Base-by-base conservation (phyloP, 1,140 invertebrate species). In the Drosophila guanche region DNA sequence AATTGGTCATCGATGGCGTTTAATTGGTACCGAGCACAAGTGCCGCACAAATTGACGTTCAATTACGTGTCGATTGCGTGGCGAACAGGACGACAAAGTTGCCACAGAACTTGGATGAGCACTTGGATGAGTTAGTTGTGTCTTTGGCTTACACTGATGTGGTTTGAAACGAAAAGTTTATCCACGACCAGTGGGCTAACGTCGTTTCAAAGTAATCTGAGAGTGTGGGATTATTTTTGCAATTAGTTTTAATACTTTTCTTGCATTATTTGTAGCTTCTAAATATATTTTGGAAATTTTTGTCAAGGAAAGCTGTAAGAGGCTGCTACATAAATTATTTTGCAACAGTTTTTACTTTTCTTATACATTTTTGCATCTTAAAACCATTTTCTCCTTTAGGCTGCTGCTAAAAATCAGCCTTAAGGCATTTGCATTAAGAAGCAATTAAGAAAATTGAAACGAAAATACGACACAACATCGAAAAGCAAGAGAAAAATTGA, bases 1-100 rank as follows among this genome's bases (percentile, higher is more conserved):
- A 84, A 84, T 84, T 84, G 76, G 80, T 86, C 58, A 74, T 70
- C 81, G 81, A 74, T 70, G 74, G 77, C 77, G 81, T 78, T 86
- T 86, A 86, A 86, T 88, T 86, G 83, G 68, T 75, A 10, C 55
- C 27, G 41, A 58, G 51, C 76, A 84, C 16, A 84, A 33, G 80
- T 79, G 80, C 43, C 61, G 55, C 61, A 71, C 56, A 71, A 83
- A 83, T 73, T 77, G 74, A 60, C 59, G 47, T 53, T 16, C 81
- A 85, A 86, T 86, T 86, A 86, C 77, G 59, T 62, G 79, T 76
- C 61, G 48, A 81, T 71, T 62, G 56, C 52, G 58, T 54, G 27
- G 43, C 43, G 57, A 56, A 75, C 50, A 55, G 54, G 33, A 60
- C 42, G 46, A 42, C 16, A 69, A 76, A 76, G 66, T 67, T 81